phyloP scores from a whole-genome alignment of 2,888 invertebrate species.

The Watsonalla binaria region DNA sequence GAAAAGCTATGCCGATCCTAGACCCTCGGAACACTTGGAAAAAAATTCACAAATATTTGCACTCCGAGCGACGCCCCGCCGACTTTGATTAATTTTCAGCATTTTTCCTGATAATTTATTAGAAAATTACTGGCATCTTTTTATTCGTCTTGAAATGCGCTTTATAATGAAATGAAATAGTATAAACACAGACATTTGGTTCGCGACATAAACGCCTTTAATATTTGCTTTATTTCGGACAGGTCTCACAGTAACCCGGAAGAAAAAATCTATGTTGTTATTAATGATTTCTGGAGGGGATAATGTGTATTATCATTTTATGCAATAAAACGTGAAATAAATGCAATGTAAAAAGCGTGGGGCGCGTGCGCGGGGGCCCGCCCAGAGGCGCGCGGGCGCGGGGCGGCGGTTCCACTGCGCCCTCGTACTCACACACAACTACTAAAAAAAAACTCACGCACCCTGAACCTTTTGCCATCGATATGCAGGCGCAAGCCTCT shows the following conservation, averaged over 20 bases:
- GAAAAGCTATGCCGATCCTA: constrained; percentile 7
- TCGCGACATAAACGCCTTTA: constrained; percentile 6
- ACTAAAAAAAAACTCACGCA: constrained; percentile 46
- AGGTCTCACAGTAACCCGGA: constrained; percentile 10
- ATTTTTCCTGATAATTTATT: constrained; percentile 24
- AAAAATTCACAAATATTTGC: constrained; percentile 57
- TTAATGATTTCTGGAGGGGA: constrained; percentile 23
- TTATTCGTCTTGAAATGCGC: constrained; percentile 28
- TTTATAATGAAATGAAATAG: constrained; percentile 23
- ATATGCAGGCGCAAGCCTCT: constrained; percentile 61
- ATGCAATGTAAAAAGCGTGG: constrained; percentile 8
- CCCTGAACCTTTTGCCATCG: constrained; percentile 38
- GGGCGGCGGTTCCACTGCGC: constrained; percentile 46
- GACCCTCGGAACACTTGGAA: constrained; percentile 27
- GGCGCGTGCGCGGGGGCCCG: constrained; percentile 38
- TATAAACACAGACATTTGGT: constrained; percentile 16
- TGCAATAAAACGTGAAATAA: constrained; percentile 24
- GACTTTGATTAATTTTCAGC: constrained; percentile 36
- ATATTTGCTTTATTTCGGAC: constrained; percentile 20
- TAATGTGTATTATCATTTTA: constrained; percentile 18
- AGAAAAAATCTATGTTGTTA: constrained; percentile 35
- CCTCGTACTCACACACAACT: constrained; percentile 41
- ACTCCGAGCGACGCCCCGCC: constrained; percentile 21
- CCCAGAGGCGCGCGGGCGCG: constrained; percentile 49
- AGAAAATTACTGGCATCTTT: constrained; percentile 14